Percentiles rank a stretch among this genome's conserved stretches.
Evolutionary conservation across 2,797 vertebrate species (phyloP).

Genomic region (Pangasius krempfi): DNA sequence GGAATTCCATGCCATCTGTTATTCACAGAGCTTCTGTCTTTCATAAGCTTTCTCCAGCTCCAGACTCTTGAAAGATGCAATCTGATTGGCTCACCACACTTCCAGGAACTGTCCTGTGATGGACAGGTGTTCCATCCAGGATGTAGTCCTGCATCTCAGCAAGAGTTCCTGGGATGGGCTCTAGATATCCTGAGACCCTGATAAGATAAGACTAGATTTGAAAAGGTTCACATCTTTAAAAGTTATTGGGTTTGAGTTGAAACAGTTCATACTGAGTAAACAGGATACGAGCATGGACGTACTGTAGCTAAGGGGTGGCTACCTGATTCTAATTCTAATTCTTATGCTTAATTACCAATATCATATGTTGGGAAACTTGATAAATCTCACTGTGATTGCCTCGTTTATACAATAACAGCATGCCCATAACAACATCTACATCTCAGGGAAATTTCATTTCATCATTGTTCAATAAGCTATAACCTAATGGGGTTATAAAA

Average conservation of each 20-base stretch:
- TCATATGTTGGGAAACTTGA: not conserved
- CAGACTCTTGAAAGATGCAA: not conserved
- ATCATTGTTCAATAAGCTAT: not conserved
- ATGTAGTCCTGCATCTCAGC: not conserved
- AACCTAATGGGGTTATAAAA: not conserved
- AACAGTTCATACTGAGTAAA: not conserved
- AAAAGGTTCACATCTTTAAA: not conserved
- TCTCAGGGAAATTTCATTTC: not conserved
- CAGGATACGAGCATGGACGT: not conserved
- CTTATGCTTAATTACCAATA: not conserved
- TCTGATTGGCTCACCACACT: not conserved
- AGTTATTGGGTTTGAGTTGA: not conserved
- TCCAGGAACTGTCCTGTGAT: not conserved
- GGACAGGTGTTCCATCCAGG: too few species aligned
- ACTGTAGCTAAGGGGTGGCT: not conserved
- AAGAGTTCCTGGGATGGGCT: not conserved
- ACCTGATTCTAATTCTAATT: not conserved
- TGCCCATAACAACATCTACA: not conserved
- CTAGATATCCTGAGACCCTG: not conserved
- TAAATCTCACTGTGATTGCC: not conserved
- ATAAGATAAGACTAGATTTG: not conserved
- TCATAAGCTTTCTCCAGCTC: constrained; percentile 35
- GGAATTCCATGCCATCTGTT: constrained; percentile 54
- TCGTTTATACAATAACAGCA: not conserved
- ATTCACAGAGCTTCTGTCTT: constrained; percentile 44